Conservation (phyloP, 1,140 invertebrate genomes). For the Paracyclopina nana region DNA sequence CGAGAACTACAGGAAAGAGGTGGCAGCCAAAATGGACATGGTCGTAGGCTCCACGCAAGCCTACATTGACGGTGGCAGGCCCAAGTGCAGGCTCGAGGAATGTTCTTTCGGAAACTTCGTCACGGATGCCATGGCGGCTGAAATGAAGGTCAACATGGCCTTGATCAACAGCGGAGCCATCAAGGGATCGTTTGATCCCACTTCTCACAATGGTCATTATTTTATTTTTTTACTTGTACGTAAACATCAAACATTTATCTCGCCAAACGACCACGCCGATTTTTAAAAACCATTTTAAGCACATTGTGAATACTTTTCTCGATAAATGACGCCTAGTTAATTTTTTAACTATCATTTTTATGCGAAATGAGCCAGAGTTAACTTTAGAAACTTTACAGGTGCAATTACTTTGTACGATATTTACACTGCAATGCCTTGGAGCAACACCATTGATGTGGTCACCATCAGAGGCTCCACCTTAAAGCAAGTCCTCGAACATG, state of each 20-base stretch:
- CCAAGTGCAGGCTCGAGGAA: constrained; percentile 43
- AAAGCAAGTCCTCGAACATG: constrained; percentile 37
- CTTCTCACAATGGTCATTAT: background rate
- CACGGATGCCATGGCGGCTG: constrained; percentile 44
- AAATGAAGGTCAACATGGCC: constrained; percentile 39
- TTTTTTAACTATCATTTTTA: too few species aligned
- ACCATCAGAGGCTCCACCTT: constrained; percentile 40
- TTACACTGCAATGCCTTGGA: constrained; percentile 43
- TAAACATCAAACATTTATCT: too few species aligned
- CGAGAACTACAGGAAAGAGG: background rate
- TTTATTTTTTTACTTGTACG: too few species aligned
- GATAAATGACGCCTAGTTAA: too few species aligned
- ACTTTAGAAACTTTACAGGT: too few species aligned
- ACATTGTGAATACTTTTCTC: too few species aligned
- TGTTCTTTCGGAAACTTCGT: constrained; percentile 70
- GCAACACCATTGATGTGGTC: constrained; percentile 42
- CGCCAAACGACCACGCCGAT: too few species aligned
- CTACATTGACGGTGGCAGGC: constrained; percentile 27
- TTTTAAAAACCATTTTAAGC: too few species aligned
- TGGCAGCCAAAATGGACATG: background rate
- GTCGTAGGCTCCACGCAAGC: constrained; percentile 23
- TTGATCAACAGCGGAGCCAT: constrained; percentile 51
- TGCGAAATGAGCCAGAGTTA: too few species aligned
- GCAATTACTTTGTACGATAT: constrained; percentile 42
- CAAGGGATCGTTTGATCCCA: constrained; percentile 36